These are phyloP conservation scores for Clamator glandarius DNA, from an alignment of 2,797 vertebrate genomes.

Conservation along the genomic window DNA sequence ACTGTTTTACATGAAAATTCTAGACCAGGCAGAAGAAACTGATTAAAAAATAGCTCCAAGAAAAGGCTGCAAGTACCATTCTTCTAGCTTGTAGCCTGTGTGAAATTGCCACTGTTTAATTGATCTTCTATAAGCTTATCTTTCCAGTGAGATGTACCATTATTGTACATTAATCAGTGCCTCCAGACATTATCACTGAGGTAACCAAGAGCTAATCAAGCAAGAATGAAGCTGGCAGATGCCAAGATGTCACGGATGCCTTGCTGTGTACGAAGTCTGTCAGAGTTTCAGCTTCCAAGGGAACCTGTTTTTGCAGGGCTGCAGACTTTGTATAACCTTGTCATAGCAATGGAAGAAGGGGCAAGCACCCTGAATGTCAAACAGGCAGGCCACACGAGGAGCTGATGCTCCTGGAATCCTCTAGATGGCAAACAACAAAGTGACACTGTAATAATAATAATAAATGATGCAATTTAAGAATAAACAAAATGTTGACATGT, in stretches of 20 bases:
- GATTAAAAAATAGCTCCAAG: slow-evolving; percentile 60
- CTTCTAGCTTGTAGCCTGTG: slow-evolving; percentile 68
- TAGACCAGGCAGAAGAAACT: slow-evolving; percentile 31
- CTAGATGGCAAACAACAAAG: neutral
- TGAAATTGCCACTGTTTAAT: slow-evolving; percentile 75
- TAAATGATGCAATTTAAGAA: slow-evolving; percentile 14
- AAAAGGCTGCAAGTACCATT: slow-evolving; percentile 61
- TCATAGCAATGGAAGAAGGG: slow-evolving; percentile 47
- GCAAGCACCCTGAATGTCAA: slow-evolving; percentile 27
- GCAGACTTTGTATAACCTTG: slow-evolving; percentile 72
- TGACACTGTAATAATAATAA: neutral
- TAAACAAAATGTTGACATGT: slow-evolving; percentile 47
- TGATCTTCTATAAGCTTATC: slow-evolving; percentile 79
- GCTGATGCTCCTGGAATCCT: neutral
- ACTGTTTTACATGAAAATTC: slow-evolving; percentile 57
- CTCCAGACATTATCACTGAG: slow-evolving; percentile 76
- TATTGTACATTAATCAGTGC: slow-evolving; percentile 80
- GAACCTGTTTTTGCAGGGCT: slow-evolving; percentile 43
- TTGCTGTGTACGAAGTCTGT: slow-evolving; percentile 71
- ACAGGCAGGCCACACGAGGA: neutral
- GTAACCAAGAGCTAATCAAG: slow-evolving; percentile 78
- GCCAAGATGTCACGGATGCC: slow-evolving; percentile 65
- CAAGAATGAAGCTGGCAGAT: slow-evolving; percentile 67
- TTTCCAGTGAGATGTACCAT: slow-evolving; percentile 77
- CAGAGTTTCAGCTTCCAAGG: slow-evolving; percentile 63